These are phyloP conservation scores for Pagetopsis macropterus DNA, from an alignment of 2,797 vertebrate species.

Conservation along the genomic window DNA sequence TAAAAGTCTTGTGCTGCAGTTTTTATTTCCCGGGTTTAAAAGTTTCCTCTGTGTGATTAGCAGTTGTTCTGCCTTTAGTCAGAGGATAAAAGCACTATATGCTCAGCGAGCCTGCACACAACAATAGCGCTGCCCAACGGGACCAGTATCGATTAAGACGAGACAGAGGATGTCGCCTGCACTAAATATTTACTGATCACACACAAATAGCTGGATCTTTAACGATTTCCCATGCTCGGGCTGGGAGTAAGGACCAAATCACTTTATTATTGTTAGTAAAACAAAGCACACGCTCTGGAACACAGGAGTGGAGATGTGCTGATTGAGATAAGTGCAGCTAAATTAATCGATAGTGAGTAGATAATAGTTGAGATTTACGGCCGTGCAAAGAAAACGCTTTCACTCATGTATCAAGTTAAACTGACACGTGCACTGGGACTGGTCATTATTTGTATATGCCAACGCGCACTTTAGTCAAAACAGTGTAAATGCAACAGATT, in stretches of 20 bases:
- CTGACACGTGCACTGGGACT: conserved; percentile 16
- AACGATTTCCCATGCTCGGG: conserved; percentile 91
- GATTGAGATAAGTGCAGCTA: conserved; percentile 91
- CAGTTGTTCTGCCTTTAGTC: conserved; percentile 53
- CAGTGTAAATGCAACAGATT: conserved; percentile 12
- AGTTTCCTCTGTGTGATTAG: conserved; percentile 60
- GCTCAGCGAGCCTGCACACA: conserved; percentile 82
- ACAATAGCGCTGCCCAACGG: conserved; percentile 87
- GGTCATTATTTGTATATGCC: conserved; percentile 22
- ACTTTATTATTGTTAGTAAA: conserved; percentile 96
- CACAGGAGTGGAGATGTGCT: conserved; percentile 89
- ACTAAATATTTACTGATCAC: conserved; percentile 99
- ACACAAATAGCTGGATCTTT: conserved; percentile 91
- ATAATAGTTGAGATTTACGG: conserved; percentile 77
- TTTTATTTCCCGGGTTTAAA: conserved; percentile 52
- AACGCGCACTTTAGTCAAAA: background rate
- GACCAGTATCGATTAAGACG: conserved; percentile 91
- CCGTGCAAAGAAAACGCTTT: conserved; percentile 49
- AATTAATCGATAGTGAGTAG: conserved; percentile 90
- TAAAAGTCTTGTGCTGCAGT: conserved; percentile 26
- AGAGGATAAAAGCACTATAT: conserved; percentile 71
- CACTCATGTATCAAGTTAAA: conserved; percentile 54
- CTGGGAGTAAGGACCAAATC: conserved; percentile 90
- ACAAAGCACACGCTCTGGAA: conserved; percentile 88
- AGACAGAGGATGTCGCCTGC: conserved; percentile 91